Evolutionary conservation across 1,140 invertebrate species (phyloP).

Genomic region (Bombus picipes): DNA sequence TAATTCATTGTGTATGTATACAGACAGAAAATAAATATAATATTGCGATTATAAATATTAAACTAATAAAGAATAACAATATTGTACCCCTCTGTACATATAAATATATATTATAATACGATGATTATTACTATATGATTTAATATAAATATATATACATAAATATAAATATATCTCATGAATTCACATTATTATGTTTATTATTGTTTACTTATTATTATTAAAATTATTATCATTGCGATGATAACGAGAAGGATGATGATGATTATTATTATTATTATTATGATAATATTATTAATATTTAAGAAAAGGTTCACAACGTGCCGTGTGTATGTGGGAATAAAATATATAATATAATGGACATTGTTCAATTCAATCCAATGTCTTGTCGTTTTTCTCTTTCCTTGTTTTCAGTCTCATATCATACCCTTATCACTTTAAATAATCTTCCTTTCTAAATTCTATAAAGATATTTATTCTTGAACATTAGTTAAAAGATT

Average conservation of each 20-base stretch:
- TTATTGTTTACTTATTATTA: conserved; percentile 78
- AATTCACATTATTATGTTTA: conserved; percentile 78
- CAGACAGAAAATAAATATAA: conserved; percentile 80
- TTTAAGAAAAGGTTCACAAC: conserved; percentile 92
- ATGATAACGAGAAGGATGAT: conserved; percentile 55
- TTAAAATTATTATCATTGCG: conserved; percentile 73
- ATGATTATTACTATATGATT: conserved; percentile 81
- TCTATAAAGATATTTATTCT: neutral
- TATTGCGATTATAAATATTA: conserved; percentile 82
- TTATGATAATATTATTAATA: conserved; percentile 84
- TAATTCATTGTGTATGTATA: conserved; percentile 82
- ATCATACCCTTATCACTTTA: neutral
- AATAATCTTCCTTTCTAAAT: neutral
- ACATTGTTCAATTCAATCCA: conserved; percentile 89
- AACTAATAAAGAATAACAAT: conserved; percentile 80
- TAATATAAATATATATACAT: conserved; percentile 77
- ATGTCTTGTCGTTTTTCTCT: conserved; percentile 66
- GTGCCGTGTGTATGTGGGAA: conserved; percentile 93
- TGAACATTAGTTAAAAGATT: neutral
- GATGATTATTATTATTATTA: conserved; percentile 78
- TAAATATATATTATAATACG: conserved; percentile 82
- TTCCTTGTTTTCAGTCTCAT: conserved; percentile 5
- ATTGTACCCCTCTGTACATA: conserved; percentile 82
- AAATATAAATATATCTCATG: conserved; percentile 75
- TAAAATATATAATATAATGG: conserved; percentile 91